Evolutionary conservation across 2,113 vertebrate genomes (phyloP), one percentile per base, ranked within the genome.

Genomic region (Cervus canadensis): DNA sequence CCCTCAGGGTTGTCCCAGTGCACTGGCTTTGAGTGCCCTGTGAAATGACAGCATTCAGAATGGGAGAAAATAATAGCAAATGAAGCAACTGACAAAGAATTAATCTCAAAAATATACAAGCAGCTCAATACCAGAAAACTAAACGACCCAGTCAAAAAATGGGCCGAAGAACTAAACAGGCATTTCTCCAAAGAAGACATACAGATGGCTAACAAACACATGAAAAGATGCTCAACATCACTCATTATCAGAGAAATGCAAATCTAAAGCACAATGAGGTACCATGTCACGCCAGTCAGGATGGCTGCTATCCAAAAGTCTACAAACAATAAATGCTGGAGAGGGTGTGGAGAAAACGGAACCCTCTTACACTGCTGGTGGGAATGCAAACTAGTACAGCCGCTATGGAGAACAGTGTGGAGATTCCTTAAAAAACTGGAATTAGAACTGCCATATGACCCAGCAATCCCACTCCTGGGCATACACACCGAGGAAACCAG

Each of bases 1-100:
- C 19, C n/a, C n/a, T 74, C n/a, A 40, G 19, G 10, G 0, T 40
- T 74, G 67, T 74, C n/a, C n/a, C 5, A 1, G 67, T 40, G 5
- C 67, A 40, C 9, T 40, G 19, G n/a, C 67, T 74, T 74, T 74
- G 67, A 40, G n/a, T 40, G n/a, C n/a, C 19, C 10, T 74, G n/a
- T 23, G n/a, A 40, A 74, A 23, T 23, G 10, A 40, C 10, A 71
- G 67, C 10, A 19, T 40, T 71, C 67, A 71, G n/a, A 40, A 23
- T 71, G 67, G n/a, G 36, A 74, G n/a, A 74, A 74, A 74, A 40
- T 74, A 74, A 74, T 6, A 40, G 36, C n/a, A 74, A 23, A 74
- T 6, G 19, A 40, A 74, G n/a, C 67, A 40, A 74, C n/a, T 23
- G 64, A 71, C 19, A 71, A 71, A 71, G 17, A 12, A 13, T 74